Conservation (phyloP, 2,797 vertebrate genomes). For the Poeciliopsis gracilis region DNA sequence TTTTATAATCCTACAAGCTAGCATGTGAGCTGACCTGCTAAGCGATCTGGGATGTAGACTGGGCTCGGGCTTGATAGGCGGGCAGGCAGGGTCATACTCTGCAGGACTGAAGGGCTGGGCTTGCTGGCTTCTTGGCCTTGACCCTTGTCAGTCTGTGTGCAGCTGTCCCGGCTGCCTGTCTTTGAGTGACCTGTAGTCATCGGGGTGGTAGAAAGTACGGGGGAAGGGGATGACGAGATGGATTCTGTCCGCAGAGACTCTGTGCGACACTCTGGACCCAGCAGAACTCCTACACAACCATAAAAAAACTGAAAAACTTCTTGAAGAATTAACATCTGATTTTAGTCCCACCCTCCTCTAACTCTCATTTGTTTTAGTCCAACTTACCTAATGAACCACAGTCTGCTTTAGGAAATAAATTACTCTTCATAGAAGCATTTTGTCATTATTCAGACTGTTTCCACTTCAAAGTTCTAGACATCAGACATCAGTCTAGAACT, state of each 20-base stretch:
- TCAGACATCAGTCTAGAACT: not conserved
- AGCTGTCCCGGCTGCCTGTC: slow-evolving; percentile 96
- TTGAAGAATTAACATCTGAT: not conserved
- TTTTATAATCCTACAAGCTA: not conserved
- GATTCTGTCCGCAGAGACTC: slow-evolving; percentile 88
- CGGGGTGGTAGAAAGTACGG: slow-evolving; percentile 89
- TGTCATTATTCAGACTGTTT: not conserved
- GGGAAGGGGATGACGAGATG: slow-evolving; percentile 93
- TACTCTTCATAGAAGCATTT: not conserved
- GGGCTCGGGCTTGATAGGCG: slow-evolving; percentile 85
- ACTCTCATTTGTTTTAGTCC: not conserved
- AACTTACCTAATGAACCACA: not conserved
- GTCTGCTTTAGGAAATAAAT: not conserved
- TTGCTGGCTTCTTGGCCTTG: slow-evolving; percentile 85
- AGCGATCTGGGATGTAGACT: slow-evolving; percentile 87
- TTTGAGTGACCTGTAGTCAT: slow-evolving; percentile 91
- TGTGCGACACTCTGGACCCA: slow-evolving; percentile 91
- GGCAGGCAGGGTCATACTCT: slow-evolving; percentile 76
- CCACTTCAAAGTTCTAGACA: too few species aligned
- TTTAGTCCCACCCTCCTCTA: not conserved
- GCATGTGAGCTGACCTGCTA: slow-evolving; percentile 78
- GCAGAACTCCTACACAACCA: slow-evolving; percentile 84
- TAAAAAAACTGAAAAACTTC: not conserved
- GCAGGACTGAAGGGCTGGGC: slow-evolving; percentile 76
- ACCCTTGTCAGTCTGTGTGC: slow-evolving; percentile 93